Evolutionary conservation across 2,113 vertebrate genomes (phyloP).

Genomic region (Ameiurus melas): DNA sequence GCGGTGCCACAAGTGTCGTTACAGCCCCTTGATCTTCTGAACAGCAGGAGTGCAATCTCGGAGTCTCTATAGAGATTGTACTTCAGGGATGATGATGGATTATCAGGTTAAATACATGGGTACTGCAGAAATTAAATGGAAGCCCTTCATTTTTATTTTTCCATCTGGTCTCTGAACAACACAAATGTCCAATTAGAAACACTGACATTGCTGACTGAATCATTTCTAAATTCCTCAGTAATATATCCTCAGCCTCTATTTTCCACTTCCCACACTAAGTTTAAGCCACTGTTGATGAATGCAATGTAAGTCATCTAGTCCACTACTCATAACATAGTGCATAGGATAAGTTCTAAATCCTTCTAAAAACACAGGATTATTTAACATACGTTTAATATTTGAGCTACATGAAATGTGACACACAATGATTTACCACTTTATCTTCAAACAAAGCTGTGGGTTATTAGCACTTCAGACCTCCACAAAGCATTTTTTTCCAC

Average conservation of each 20-base stretch:
- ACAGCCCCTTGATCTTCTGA: slow-evolving; percentile 34
- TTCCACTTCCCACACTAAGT: neutral
- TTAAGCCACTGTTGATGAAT: neutral
- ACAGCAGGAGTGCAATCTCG: slow-evolving; percentile 19
- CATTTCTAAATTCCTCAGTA: neutral
- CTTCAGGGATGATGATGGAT: slow-evolving; percentile 13
- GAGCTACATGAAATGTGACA: neutral
- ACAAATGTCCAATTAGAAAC: neutral
- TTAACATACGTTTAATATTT: neutral
- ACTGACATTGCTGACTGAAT: neutral
- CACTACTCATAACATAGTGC: neutral
- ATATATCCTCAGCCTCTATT: neutral
- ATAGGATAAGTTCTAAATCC: neutral
- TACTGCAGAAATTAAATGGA: neutral
- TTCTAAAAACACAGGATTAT: too few species aligned
- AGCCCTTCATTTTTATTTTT: neutral
- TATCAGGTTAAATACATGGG: neutral
- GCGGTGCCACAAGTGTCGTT: slow-evolving; percentile 16
- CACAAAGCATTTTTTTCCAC: neutral
- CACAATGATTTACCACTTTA: neutral
- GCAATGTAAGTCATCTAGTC: too few species aligned
- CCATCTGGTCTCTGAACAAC: neutral
- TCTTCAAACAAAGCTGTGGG: neutral
- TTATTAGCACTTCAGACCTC: neutral
- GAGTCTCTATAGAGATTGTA: slow-evolving; percentile 4